phyloP scores from a whole-genome alignment of 2,797 vertebrate genomes.

The Ceryle rudis region DNA sequence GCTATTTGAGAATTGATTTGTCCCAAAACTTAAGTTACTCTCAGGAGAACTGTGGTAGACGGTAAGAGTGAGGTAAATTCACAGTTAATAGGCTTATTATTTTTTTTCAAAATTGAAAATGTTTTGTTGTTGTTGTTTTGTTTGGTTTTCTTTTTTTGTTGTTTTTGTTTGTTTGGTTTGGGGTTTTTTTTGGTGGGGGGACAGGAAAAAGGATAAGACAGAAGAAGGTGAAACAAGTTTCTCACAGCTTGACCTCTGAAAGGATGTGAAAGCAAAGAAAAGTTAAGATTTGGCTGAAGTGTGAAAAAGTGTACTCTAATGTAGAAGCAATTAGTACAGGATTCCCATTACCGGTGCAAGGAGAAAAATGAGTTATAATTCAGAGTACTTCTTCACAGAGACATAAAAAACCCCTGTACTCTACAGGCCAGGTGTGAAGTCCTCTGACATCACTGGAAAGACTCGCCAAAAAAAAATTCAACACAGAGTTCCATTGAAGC shows the following conservation, averaged over 20 bases:
- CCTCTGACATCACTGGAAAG: not conserved
- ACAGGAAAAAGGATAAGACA: not conserved
- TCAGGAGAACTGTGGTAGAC: not conserved
- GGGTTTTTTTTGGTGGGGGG: no score
- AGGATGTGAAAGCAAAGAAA: not conserved
- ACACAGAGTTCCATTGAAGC: not conserved
- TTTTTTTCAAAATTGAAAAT: no score
- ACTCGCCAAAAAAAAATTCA: not conserved
- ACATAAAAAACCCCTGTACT: not conserved
- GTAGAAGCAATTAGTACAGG: not conserved
- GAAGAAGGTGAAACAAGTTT: not conserved
- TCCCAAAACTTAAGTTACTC: not conserved
- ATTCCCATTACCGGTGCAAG: not conserved
- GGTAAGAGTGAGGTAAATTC: not conserved
- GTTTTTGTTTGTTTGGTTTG: no score
- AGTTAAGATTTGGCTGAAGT: not conserved
- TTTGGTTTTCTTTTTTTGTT: no score
- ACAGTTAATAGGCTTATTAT: not conserved
- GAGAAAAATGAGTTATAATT: not conserved
- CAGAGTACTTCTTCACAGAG: not conserved
- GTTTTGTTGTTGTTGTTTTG: no score
- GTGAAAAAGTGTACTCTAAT: not conserved
- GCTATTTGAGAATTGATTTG: not conserved
- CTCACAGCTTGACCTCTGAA: not conserved
- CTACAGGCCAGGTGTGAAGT: not conserved